These are phyloP conservation scores for Sorex araneus DNA, from an alignment of 2,113 vertebrate genomes.

Conservation along the genomic window DNA sequence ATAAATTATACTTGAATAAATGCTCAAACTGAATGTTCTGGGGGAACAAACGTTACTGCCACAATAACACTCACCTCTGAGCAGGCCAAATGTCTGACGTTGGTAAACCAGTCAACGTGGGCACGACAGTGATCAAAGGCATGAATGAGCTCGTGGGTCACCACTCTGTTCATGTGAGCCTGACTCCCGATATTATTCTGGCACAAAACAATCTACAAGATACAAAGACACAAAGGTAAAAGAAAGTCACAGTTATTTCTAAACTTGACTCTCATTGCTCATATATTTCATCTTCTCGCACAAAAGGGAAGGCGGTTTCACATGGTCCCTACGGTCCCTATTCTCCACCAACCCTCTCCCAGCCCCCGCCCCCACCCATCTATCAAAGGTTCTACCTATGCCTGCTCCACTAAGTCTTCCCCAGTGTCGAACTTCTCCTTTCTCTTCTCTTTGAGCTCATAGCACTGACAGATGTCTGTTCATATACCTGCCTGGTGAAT, in stretches of 20 bases:
- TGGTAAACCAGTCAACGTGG: constrained; percentile 97
- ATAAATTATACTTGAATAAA: constrained; percentile 39
- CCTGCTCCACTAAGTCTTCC: not conserved
- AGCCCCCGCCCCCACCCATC: accelerated
- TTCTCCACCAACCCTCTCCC: not conserved
- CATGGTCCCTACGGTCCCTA: not conserved
- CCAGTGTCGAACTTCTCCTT: not conserved
- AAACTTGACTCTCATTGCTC: not conserved
- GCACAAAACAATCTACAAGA: constrained; percentile 96
- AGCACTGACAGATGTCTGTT: not conserved
- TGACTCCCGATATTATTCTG: constrained; percentile 97
- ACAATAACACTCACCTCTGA: constrained; percentile 93
- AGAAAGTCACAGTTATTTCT: not conserved
- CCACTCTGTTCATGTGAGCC: constrained; percentile 96
- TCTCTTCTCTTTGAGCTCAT: not conserved
- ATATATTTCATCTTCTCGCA: not conserved
- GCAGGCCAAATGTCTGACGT: constrained; percentile 95
- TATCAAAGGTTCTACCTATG: not conserved
- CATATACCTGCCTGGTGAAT: not conserved
- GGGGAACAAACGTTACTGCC: not conserved
- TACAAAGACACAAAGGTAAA: not conserved
- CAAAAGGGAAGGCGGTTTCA: not conserved
- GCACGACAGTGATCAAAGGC: constrained; percentile 98
- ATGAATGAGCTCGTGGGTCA: constrained; percentile 97
- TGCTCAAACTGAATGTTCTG: not conserved